Base-by-base conservation (phyloP, 1,140 invertebrate species). In the Megalopta genalis region DNA sequence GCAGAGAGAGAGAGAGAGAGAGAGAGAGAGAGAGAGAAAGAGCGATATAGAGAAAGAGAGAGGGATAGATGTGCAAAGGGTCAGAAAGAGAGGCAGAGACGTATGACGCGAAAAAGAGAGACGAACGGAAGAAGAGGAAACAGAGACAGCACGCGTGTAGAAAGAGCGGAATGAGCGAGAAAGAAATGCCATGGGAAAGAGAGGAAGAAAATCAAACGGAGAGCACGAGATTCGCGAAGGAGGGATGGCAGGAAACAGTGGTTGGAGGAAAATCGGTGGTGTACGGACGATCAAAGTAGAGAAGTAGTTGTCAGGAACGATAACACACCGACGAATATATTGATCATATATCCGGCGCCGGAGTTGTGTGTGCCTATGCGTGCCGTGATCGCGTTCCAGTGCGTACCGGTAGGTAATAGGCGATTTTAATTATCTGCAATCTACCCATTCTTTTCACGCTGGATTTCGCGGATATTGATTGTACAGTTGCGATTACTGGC, bases 311-410 rank as follows among this genome's bases (percentile, higher is more conserved):
- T 85, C 85, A 88, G 87, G 84, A 85, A 87, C 82, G 85, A 89
- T 88, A 89, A 88, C 87, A 84, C 86, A 87, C 82, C 80, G 80
- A 87, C 75, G 86, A 76, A 88, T 88, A 87, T 88, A 88, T 89
- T 85, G 87, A 89, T 88, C 86, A 89, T 86, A 77, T 71, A 84
- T 80, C 76, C 46, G 62, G 81, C 73, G 4, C 78, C 68, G 42
- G 67, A 80, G 83, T 69, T 82, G 46, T 72, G 77, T 72, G 79
- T 42, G 54, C 74, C 65, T 80, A 60, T 80, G 59, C 49, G 80
- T 83, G 66, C 64, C 64, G 12, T 23, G 57, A 52, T 71, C 60
- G 37, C 68, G n/a, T 46, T 37, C 54, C 68, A 49, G 12, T 60
- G 70, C 63, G 74, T 67, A 80, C 77, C 60, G 37, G 74, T 79